These are phyloP conservation scores for Saguinus midas DNA, from an alignment of 2,113 vertebrate species.

Conservation along the genomic window DNA sequence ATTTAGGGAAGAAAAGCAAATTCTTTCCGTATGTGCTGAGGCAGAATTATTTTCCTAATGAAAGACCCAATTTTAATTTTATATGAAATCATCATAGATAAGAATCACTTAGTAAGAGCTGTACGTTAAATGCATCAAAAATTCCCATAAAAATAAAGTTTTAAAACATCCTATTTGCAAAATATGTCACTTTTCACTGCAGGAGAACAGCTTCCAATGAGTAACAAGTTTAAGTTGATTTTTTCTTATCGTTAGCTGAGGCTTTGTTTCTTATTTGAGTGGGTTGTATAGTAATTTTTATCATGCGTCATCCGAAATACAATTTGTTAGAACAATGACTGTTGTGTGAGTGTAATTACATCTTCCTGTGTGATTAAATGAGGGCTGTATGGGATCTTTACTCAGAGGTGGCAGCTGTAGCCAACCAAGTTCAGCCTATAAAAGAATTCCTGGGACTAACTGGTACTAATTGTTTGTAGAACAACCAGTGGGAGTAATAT, in stretches of 20 bases:
- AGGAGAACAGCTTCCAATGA: not conserved
- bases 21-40: slow-evolving; percentile 44
- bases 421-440: slow-evolving; percentile 16
- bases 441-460: slow-evolving; percentile 70
- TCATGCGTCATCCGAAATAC: slow-evolving; percentile 45
- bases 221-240: slow-evolving; percentile 33
- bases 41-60: slow-evolving; percentile 50
- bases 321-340: slow-evolving; percentile 65
- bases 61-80: slow-evolving; percentile 49
- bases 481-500: slow-evolving; percentile 47
- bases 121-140: not conserved
- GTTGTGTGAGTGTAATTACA: slow-evolving; percentile 63
- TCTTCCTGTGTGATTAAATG: slow-evolving; percentile 60
- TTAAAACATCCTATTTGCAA: not conserved
- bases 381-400: slow-evolving; percentile 31
- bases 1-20: slow-evolving; percentile 22
- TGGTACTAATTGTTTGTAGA: slow-evolving; percentile 67
- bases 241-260: not conserved
- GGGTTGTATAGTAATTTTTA: slow-evolving; percentile 54
- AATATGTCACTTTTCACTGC: not conserved
- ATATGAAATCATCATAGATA: not conserved
- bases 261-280: slow-evolving; percentile 45
- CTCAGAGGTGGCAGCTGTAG: slow-evolving; percentile 43
- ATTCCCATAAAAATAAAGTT: slow-evolving; percentile 3
- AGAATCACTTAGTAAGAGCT: slow-evolving; percentile 9